Evolutionary conservation across 1,140 invertebrate genomes (phyloP), one percentile per base, ranked within the genome.

Genomic region (Danaus plexippus): DNA sequence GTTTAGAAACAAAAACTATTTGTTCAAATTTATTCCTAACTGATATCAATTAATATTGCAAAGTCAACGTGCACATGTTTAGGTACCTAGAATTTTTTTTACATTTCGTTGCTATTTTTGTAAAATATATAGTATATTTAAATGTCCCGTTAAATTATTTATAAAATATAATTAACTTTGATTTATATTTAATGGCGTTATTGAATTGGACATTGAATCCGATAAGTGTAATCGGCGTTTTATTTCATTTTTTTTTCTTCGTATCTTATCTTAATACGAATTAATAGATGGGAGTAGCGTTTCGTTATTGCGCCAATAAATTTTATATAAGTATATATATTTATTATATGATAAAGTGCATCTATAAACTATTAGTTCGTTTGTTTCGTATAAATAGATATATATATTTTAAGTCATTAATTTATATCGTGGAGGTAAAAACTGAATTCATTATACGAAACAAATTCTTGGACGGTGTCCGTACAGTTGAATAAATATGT

Each of bases 251-350:
- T 52, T 15, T 61, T 73, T 66, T 66, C 59, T 65, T 64, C 67
- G 53, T 67, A 63, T 60, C 63, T 67, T 67, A 75, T 75, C 72
- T 56, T 52, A 66, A 67, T 61, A 61, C 66, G 67, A 63, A 72
- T 70, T 68, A 61, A 75, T 75, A 60, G 57, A 54, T 52, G 47
- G 47, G 43, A 64, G 63, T 60, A 62, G 45, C 51, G 43, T 51
- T 57, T 42, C n/a, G 32, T 46, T 52, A 57, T 46, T 53, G 13
- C 42, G 51, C 56, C 55, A 43, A 52, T 48, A 32, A 32, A 32
- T 4, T 4, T 32, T 6, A 32, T 32, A 32, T n/a, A 32, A 4
- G 22, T 6, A 32, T 2, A 32, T 32, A 32, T 32, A 32, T 32
- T 32, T 1, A 32, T 32, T 32, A 8, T 32, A 32, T 32, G 13